Evolutionary conservation across 2,797 vertebrate genomes (phyloP).

Genomic region (Kryptolebias ocellatus): DNA sequence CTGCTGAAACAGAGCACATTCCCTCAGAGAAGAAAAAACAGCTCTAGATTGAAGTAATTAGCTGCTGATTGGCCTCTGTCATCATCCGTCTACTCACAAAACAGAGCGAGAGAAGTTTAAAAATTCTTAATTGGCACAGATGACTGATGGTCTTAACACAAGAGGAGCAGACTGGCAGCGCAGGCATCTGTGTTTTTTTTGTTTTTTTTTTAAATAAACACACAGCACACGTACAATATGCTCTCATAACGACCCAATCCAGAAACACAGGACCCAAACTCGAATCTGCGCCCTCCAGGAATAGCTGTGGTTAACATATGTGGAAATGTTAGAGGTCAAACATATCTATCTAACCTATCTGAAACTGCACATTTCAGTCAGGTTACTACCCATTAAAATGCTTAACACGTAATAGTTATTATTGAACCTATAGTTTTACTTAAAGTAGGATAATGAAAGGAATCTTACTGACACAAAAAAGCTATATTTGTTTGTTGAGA

Average conservation of each 20-base stretch:
- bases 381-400: conserved; percentile 18
- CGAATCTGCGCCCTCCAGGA: conserved; percentile 61
- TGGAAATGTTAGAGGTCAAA: conserved; percentile 47
- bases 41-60: conserved; percentile 64
- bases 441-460: background rate
- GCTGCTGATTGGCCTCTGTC: conserved; percentile 67
- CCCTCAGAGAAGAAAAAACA: conserved; percentile 33
- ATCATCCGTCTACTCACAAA: conserved; percentile 59
- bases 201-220: conserved; percentile 74
- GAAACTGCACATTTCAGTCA: conserved; percentile 32
- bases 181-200: conserved; percentile 74
- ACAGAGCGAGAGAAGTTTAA: conserved; percentile 64
- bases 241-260: conserved; percentile 62
- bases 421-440: background rate
- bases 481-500: background rate
- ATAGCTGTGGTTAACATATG: conserved; percentile 69
- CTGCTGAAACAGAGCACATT: conserved; percentile 45
- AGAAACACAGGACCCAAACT: conserved; percentile 57
- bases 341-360: conserved; percentile 38
- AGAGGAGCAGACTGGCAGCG: conserved; percentile 59
- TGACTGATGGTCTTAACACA: conserved; percentile 69
- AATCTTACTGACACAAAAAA: background rate
- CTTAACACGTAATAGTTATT: background rate
- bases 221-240: conserved; percentile 72
- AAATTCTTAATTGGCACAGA: conserved; percentile 74